These are phyloP conservation scores for Tachuris rubrigastra DNA, from an alignment of 2,113 vertebrate genomes.

Conservation along the genomic window DNA sequence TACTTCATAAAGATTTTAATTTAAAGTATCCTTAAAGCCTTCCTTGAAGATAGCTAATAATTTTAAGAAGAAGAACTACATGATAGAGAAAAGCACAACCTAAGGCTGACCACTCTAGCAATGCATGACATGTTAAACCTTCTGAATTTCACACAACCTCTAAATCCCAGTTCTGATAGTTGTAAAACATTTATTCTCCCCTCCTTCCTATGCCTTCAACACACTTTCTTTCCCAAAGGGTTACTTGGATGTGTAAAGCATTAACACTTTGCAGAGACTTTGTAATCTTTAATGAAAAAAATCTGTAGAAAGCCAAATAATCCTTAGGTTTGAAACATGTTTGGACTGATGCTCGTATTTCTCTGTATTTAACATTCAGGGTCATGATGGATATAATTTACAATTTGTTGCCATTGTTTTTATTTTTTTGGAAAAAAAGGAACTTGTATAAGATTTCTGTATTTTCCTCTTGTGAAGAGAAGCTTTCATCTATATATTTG, in stretches of 20 bases:
- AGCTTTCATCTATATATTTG: constrained; percentile 26
- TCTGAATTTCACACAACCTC: background rate
- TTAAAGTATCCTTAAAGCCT: background rate
- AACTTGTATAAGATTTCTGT: background rate
- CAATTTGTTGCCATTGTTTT: background rate
- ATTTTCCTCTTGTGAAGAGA: background rate
- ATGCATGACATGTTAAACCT: background rate
- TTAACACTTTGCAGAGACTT: background rate
- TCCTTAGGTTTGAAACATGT: background rate
- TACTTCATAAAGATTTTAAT: background rate
- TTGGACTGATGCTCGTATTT: background rate
- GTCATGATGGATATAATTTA: background rate
- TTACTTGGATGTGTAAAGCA: background rate
- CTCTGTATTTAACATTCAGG: background rate
- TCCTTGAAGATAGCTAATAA: background rate
- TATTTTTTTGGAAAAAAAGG: background rate
- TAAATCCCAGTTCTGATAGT: background rate
- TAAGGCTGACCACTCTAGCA: background rate
- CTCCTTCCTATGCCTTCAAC: background rate
- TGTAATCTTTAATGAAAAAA: background rate
- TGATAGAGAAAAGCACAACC: background rate
- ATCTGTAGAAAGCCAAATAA: background rate
- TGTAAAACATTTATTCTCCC: background rate
- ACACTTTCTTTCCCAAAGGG: background rate
- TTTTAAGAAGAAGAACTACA: background rate